These are phyloP conservation scores for Formica selysi DNA, from an alignment of 1,140 invertebrate genomes.

Conservation along the genomic window DNA sequence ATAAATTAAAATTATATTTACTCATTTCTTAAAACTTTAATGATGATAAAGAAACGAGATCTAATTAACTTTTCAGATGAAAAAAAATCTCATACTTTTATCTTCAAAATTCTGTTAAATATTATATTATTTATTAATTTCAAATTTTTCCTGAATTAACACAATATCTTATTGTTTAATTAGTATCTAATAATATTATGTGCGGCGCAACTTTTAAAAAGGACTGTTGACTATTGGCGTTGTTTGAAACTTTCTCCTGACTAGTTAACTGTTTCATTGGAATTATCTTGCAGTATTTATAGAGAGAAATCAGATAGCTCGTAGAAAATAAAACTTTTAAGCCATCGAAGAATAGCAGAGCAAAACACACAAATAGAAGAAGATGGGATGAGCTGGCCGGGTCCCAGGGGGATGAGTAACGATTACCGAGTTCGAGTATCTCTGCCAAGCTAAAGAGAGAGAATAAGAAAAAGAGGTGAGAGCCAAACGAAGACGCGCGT, in stretches of 20 bases:
- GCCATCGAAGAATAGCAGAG: constrained; percentile 18
- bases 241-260: neutral
- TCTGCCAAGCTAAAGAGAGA: constrained; percentile 16
- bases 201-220: neutral
- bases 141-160: neutral
- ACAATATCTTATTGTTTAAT: neutral
- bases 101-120: neutral
- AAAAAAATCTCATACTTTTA: neutral
- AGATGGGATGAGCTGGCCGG: neutral
- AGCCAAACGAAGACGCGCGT: neutral
- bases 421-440: constrained; percentile 63
- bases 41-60: neutral
- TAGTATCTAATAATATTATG: neutral
- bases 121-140: neutral
- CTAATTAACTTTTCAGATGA: neutral
- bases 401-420: constrained; percentile 58
- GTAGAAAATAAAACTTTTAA: constrained; percentile 65
- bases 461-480: neutral
- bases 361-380: constrained; percentile 22
- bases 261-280: constrained; percentile 35
- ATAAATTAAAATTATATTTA: neutral
- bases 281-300: constrained; percentile 51
- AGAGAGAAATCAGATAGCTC: constrained; percentile 55
- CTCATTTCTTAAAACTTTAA: neutral
- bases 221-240: neutral